Evolutionary conservation across 2,888 invertebrate genomes (phyloP).

Genomic region (Drosophila atroscutellata): DNA sequence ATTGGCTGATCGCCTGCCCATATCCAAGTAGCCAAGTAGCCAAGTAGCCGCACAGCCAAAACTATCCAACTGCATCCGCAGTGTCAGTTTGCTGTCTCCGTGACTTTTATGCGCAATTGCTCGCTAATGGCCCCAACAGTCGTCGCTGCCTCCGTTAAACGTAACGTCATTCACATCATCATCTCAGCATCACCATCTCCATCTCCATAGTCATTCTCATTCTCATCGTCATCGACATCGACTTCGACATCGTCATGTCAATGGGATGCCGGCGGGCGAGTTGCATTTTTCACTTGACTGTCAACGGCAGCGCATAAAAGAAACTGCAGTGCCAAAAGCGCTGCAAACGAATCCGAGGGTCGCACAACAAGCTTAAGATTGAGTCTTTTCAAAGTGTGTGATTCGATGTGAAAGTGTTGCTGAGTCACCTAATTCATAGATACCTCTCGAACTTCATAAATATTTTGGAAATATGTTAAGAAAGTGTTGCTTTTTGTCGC

Average conservation of each 20-base stretch:
- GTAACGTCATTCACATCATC: conserved; percentile 73
- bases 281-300: conserved; percentile 79
- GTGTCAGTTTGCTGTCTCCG: conserved; percentile 48
- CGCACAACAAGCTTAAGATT: neutral
- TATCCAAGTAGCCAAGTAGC: conserved; percentile 21
- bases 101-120: conserved; percentile 80
- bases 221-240: conserved; percentile 47
- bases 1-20: conserved; percentile 66
- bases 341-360: conserved; percentile 39
- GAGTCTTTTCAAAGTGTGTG: neutral
- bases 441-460: neutral
- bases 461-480: neutral
- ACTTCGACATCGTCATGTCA: conserved; percentile 47
- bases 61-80: conserved; percentile 54
- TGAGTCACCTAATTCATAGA: neutral
- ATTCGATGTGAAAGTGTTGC: neutral
- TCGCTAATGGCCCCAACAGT: conserved; percentile 68
- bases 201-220: conserved; percentile 29
- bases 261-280: conserved; percentile 70
- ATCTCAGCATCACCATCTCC: conserved; percentile 54
- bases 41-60: conserved; percentile 22
- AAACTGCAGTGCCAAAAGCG: conserved; percentile 32
- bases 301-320: conserved; percentile 67
- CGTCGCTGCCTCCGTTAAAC: conserved; percentile 57
- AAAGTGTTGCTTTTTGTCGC: neutral